phyloP scores from a whole-genome alignment of 2,113 vertebrate genomes.

The Anarrhichthys ocellatus region DNA sequence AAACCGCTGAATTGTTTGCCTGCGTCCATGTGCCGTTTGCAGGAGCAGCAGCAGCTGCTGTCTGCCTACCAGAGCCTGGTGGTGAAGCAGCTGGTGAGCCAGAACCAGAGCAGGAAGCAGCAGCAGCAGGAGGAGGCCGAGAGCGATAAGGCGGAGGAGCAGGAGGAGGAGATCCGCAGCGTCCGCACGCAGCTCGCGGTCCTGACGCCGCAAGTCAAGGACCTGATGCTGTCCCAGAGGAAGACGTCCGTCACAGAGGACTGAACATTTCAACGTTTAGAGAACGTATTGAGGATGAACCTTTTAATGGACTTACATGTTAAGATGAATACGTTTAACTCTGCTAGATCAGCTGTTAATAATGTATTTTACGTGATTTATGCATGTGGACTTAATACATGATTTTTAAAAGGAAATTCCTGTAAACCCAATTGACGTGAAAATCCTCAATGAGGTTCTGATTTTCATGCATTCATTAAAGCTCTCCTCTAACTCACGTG shows the following conservation, averaged over 20 bases:
- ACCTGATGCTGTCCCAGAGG: slow-evolving; percentile 88
- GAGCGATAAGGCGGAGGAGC: slow-evolving; percentile 52
- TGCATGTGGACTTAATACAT: slow-evolving; percentile 31
- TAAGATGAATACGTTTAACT: slow-evolving; percentile 5
- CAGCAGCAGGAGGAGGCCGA: slow-evolving; percentile 46
- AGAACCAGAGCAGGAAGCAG: slow-evolving; percentile 84
- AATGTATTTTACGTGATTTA: slow-evolving; percentile 24
- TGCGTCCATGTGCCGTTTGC: slow-evolving; percentile 31
- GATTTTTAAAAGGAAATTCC: slow-evolving; percentile 48
- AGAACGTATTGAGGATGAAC: background rate
- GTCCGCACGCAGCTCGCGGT: slow-evolving; percentile 86
- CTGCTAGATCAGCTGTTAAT: background rate
- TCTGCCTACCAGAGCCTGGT: slow-evolving; percentile 91
- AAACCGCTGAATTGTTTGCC: slow-evolving; percentile 5
- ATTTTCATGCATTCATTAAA: slow-evolving; percentile 55
- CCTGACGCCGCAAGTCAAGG: slow-evolving; percentile 88
- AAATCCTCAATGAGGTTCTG: slow-evolving; percentile 66
- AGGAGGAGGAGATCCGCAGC: slow-evolving; percentile 75
- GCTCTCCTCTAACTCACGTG: background rate
- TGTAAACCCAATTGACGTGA: slow-evolving; percentile 20
- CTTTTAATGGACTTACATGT: slow-evolving; percentile 24
- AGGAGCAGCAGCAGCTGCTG: slow-evolving; percentile 93
- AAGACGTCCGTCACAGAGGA: slow-evolving; percentile 89
- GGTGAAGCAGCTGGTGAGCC: slow-evolving; percentile 91
- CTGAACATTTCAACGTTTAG: slow-evolving; percentile 54